Base-by-base conservation (phyloP, 1,140 invertebrate species). In the Trichonephila inaurata region DNA sequence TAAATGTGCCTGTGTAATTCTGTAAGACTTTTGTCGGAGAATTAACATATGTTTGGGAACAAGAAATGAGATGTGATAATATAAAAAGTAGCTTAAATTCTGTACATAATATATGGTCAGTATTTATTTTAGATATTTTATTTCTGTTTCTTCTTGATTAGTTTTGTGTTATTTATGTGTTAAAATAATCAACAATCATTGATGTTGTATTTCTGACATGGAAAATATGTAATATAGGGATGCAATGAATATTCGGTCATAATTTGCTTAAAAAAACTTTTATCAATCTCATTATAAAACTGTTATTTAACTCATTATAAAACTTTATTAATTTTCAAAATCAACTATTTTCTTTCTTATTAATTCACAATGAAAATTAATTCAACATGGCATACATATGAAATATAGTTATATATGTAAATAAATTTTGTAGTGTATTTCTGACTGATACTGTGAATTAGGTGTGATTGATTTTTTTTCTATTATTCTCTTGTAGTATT, bases 71-170 rank as follows among this genome's bases (percentile, higher is more conserved):
- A 85, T 92, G 91, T 86, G 81, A 92, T 86, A 92, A 64, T 19
- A 40, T 40, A 44, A 82, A 81, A 58, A 40, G 19, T 66, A 83
- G 51, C 62, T 40, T 87, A 69, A 92, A 44, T 51, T 88, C 61
- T 92, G 81, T 92, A 86, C 16, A 87, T 92, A 72, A 77, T 66
- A 82, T 66, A 85, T 58, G 6, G 33, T 83, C 72, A 61, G 83
- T 87, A 87, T 87, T 92, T 92, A 69, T 69, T 87, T 88, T 64
- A 88, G 44, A 72, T 87, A 66, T 88, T 64, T 87, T 64, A 60
- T 16, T 85, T 44, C 12, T 19, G n/a, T 69, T 69, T 69, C n/a
- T 62, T 62, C 61, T 21, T 62, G 19, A 62, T 21, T 12, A n/a
- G 24, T 69, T 24, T 69, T 69, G 24, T 24, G 24, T 69, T n/a